A percentile compares a stretch with the other conserved stretches of the same genome.
Evolutionary conservation across 2,113 vertebrate genomes (phyloP).

Genomic region (Candoia aspera): DNA sequence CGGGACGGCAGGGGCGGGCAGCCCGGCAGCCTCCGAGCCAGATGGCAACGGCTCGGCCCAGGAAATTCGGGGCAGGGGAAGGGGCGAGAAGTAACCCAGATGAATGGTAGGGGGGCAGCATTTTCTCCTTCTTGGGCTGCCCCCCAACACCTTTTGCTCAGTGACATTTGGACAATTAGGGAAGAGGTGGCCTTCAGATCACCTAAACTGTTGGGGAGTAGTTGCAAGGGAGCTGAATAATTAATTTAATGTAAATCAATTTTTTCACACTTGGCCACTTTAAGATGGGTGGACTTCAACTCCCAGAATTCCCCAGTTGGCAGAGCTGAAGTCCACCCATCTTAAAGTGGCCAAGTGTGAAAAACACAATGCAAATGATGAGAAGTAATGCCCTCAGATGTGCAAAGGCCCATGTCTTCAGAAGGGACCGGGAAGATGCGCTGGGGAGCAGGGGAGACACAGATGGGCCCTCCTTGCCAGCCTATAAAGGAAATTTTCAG

Average conservation of each 20-base stretch:
- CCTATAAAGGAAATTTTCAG: too few species aligned
- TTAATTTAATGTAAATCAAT: too few species aligned
- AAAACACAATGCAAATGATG: rapidly evolving
- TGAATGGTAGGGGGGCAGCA: too few species aligned
- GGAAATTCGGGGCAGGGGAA: too few species aligned
- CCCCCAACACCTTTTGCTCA: neutral
- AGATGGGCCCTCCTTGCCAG: neutral
- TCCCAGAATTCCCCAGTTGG: neutral
- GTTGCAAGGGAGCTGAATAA: neutral
- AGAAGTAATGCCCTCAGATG: too few species aligned
- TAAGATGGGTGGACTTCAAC: neutral
- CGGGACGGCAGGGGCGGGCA: too few species aligned
- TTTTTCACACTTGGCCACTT: neutral
- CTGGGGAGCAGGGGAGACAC: neutral
- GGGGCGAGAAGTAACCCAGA: too few species aligned
- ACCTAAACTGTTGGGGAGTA: too few species aligned
- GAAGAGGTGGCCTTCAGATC: neutral
- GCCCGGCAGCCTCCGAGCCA: too few species aligned
- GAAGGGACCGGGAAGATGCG: neutral
- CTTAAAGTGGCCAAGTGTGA: neutral
- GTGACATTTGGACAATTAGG: neutral
- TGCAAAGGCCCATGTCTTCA: neutral
- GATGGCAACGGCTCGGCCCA: too few species aligned
- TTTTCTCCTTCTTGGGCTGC: too few species aligned
- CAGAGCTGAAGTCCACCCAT: neutral